phyloP scores from a whole-genome alignment of 1,140 invertebrate species.

The Hyles vespertilio region DNA sequence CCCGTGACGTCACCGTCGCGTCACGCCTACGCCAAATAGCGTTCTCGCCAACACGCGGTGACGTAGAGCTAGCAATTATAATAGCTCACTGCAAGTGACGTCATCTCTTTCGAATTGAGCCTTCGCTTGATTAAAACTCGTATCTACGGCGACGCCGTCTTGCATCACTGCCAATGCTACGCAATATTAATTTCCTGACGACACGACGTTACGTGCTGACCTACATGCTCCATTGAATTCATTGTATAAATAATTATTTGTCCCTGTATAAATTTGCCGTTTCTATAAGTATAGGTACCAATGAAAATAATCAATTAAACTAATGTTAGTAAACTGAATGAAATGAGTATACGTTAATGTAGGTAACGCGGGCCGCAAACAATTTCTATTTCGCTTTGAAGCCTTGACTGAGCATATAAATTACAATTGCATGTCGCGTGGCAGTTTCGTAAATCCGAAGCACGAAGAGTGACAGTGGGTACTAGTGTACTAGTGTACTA shows the following conservation, averaged over 20 bases:
- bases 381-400: no score
- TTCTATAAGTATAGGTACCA: no score
- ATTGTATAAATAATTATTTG: slow-evolving; percentile 23
- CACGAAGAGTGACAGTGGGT: no score
- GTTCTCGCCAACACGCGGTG: slow-evolving; percentile 28
- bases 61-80: slow-evolving; percentile 36
- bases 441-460: no score
- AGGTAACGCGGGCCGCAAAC: no score
- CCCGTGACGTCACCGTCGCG: slow-evolving; percentile 51
- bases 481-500: no score
- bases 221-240: slow-evolving; percentile 46
- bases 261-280: background rate
- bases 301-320: no score
- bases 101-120: slow-evolving; percentile 42
- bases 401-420: no score
- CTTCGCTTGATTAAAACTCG: slow-evolving; percentile 36
- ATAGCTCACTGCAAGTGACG: slow-evolving; percentile 32
- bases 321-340: no score
- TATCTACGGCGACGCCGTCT: slow-evolving; percentile 34
- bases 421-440: no score
- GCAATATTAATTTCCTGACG: slow-evolving; percentile 53
- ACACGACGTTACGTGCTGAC: slow-evolving; percentile 37
- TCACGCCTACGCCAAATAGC: slow-evolving; percentile 35
- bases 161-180: slow-evolving; percentile 43
- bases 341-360: no score